Conservation (phyloP, 2,797 vertebrate genomes). For the Cheracebus regulus region DNA sequence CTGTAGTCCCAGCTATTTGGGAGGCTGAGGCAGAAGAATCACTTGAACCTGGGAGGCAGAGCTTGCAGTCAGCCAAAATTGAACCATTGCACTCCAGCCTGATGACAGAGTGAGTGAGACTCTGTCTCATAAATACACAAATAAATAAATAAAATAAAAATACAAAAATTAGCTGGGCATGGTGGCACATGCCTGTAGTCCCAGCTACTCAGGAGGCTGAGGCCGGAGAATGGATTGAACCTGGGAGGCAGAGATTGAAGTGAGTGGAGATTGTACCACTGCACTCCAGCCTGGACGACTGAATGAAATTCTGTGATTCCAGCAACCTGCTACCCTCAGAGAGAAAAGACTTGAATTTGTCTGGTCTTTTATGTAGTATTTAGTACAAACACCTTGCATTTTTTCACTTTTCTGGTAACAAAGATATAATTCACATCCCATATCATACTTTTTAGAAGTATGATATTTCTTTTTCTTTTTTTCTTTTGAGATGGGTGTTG, state of each 20-base stretch:
- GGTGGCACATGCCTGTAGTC: background rate
- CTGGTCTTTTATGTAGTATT: background rate
- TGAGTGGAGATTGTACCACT: background rate
- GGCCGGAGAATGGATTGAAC: background rate
- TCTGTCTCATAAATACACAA: background rate
- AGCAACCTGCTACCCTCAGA: background rate
- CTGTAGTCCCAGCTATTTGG: background rate
- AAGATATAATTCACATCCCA: background rate
- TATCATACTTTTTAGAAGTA: background rate
- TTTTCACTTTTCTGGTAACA: background rate
- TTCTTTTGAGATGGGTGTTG: background rate
- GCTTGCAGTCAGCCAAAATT: background rate
- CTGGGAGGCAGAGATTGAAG: background rate
- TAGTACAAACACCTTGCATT: background rate
- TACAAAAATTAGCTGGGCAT: background rate
- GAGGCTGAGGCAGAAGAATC: background rate
- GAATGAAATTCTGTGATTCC: background rate
- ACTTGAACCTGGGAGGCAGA: background rate
- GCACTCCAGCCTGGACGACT: background rate
- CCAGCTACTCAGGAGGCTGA: background rate
- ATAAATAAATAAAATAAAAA: background rate
- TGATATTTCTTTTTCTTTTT: background rate
- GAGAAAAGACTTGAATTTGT: background rate
- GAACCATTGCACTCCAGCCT: background rate
- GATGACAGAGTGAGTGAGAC: background rate